Evolutionary conservation across 1,140 invertebrate genomes (phyloP).

Genomic region (Tetragnatha versicolor): DNA sequence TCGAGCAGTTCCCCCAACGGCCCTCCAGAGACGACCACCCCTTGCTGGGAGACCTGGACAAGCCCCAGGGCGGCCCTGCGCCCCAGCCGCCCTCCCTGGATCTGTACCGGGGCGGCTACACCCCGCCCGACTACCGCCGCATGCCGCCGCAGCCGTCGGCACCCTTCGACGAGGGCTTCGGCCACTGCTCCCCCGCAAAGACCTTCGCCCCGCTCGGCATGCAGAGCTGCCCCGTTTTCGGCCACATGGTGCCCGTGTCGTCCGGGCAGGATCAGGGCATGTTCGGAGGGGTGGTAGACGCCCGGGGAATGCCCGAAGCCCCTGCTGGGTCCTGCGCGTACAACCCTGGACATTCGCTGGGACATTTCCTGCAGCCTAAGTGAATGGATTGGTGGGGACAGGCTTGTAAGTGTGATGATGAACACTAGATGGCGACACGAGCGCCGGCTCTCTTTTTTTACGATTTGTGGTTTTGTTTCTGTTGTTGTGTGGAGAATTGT

Average conservation of each 20-base stretch:
- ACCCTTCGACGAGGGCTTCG: conserved; percentile 26
- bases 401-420: background rate
- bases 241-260: conserved; percentile 42
- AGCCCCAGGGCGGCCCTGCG: background rate
- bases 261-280: conserved; percentile 36
- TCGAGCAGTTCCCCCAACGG: conserved; percentile 17
- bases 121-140: conserved; percentile 22
- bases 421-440: background rate
- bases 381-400: background rate
- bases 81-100: conserved; percentile 4
- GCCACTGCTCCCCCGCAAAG: conserved; percentile 41
- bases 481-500: conserved; percentile 2
- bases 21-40: conserved; percentile 28
- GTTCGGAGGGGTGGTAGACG: conserved; percentile 10
- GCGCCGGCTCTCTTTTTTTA: conserved; percentile 32
- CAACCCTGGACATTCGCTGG: conserved; percentile 43
- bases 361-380: conserved; percentile 51
- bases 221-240: conserved; percentile 52
- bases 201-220: conserved; percentile 31
- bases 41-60: conserved; percentile 32
- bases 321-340: conserved; percentile 40
- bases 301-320: conserved; percentile 8
- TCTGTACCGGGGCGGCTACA: conserved; percentile 27
- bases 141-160: conserved; percentile 6
- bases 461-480: conserved; percentile 8